Evolutionary conservation across 2,113 vertebrate species (phyloP).

Genomic region (Notarius quadriscutis): DNA sequence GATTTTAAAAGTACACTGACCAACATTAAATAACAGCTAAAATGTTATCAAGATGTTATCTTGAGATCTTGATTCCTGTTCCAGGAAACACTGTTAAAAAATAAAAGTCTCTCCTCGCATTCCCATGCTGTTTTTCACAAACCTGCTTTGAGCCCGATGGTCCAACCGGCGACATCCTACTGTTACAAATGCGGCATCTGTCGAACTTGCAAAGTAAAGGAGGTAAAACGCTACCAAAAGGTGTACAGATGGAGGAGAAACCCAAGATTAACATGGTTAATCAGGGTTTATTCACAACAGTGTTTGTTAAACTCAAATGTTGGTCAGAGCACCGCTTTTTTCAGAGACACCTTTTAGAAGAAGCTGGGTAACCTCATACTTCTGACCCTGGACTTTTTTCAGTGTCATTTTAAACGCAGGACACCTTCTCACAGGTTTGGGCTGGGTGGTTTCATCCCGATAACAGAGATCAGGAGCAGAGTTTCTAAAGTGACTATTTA

Average conservation of each 20-base stretch:
- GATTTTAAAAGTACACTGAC: background rate
- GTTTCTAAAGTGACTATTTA: conserved; percentile 12
- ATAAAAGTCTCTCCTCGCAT: background rate
- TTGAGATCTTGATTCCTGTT: background rate
- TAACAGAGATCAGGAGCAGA: background rate
- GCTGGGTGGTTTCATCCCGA: background rate
- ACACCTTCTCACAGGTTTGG: conserved; percentile 69
- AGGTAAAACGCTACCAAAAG: background rate
- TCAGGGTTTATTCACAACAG: background rate
- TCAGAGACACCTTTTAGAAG: conserved; percentile 48
- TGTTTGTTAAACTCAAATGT: background rate
- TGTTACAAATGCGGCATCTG: background rate
- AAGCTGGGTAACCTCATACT: conserved; percentile 80
- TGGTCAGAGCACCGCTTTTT: background rate
- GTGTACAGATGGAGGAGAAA: background rate
- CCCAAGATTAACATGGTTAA: background rate
- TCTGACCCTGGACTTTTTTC: conserved; percentile 86
- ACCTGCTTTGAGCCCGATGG: background rate
- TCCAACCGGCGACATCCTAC: background rate
- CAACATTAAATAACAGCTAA: background rate
- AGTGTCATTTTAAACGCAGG: conserved; percentile 90
- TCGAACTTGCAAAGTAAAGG: background rate
- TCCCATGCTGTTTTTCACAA: background rate
- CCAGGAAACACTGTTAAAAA: background rate
- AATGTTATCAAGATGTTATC: background rate